A percentile compares a stretch with the other conserved stretches of the same genome.
Conservation (phyloP, 2,888 invertebrate genomes). For the Rhingia rostrata region DNA sequence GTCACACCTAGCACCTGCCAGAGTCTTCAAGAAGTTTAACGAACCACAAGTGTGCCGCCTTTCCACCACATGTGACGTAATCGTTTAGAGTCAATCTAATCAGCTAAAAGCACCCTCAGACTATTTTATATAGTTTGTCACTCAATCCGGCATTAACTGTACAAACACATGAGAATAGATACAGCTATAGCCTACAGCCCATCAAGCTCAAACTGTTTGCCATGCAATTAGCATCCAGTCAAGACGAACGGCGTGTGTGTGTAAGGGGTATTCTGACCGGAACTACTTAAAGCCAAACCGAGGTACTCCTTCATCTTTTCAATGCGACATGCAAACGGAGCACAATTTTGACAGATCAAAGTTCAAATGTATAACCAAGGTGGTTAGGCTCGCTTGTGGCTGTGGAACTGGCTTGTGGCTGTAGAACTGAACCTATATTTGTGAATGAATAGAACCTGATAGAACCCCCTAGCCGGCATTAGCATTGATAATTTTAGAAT, state of each 20-base stretch:
- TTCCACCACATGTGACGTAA: background rate
- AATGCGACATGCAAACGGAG: constrained; percentile 5
- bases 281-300: background rate
- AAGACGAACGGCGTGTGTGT: background rate
- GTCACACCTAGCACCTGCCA: background rate
- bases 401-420: background rate
- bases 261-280: background rate
- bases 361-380: constrained; percentile 1
- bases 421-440: background rate
- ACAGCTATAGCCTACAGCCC: too few relatives aligned
- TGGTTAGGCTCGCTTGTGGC: background rate
- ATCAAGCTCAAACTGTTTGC: background rate
- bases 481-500: constrained; percentile 1
- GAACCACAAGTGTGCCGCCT: constrained; percentile 5
- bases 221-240: constrained; percentile 1
- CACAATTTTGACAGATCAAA: background rate
- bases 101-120: background rate
- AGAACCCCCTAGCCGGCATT: background rate
- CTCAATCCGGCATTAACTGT: background rate
- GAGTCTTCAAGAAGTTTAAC: background rate
- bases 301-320: background rate
- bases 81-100: constrained; percentile 1
- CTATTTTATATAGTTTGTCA: background rate
- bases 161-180: background rate
- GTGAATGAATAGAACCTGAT: background rate